These are phyloP conservation scores for Chloroclystis v-ata DNA, from an alignment of 2,888 invertebrate species.

Conservation along the genomic window DNA sequence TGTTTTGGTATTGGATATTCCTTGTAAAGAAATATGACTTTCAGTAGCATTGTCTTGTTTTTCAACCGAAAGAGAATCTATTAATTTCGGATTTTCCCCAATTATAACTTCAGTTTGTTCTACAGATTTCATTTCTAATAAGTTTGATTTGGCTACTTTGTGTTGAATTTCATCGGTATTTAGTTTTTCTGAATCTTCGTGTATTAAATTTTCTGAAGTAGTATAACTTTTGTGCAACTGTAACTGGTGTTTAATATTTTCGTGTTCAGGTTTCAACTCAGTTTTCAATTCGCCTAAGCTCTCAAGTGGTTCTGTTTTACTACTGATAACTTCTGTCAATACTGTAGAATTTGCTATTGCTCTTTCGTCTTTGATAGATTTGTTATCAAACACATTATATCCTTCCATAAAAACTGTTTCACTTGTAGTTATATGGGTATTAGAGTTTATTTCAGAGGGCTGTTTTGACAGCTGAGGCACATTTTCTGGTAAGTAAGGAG, in stretches of 20 bases:
- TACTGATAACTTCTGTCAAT: constrained; percentile 43
- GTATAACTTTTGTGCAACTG: constrained; percentile 50
- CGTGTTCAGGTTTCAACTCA: constrained; percentile 34
- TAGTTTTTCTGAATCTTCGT: constrained; percentile 41
- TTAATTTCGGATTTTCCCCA: constrained; percentile 38
- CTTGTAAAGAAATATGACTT: constrained; percentile 43
- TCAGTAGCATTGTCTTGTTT: constrained; percentile 43
- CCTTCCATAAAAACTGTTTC: constrained; percentile 55
- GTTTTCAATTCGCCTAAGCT: constrained; percentile 33
- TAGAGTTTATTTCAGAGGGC: constrained; percentile 42
- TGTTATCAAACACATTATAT: constrained; percentile 34
- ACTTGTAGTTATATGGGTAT: constrained; percentile 48
- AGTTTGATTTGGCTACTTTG: constrained; percentile 35
- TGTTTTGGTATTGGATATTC: constrained; percentile 40
- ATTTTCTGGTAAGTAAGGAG: constrained; percentile 31
- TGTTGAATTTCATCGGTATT: constrained; percentile 10
- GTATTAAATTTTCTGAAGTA: constrained; percentile 44
- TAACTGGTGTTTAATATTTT: constrained; percentile 34
- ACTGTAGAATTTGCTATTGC: constrained; percentile 35
- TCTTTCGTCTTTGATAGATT: constrained; percentile 41
- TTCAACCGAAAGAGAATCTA: constrained; percentile 26
- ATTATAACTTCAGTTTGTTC: constrained; percentile 44
- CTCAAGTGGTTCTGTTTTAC: constrained; percentile 48
- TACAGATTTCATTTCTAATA: constrained; percentile 47
- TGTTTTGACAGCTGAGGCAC: constrained; percentile 36